Base-by-base conservation (phyloP, 2,113 vertebrate species). In the Vulpes ferrilata region DNA sequence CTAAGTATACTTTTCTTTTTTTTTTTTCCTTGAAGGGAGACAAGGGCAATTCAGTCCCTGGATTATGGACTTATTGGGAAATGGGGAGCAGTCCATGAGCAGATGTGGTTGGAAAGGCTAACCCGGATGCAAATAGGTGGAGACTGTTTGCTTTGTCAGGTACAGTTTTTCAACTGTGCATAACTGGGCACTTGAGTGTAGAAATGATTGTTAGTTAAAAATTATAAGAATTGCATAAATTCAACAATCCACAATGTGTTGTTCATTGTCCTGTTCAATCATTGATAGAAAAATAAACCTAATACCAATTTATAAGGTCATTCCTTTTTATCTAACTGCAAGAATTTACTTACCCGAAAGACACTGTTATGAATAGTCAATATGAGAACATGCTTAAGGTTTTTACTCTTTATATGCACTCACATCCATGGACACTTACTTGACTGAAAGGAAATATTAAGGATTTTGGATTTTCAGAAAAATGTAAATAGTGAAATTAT, bases 391-490 rank as follows among this genome's bases (percentile, higher is more conserved):
- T 86, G 30, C 30, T 67, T 71, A 74, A 73, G 22, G 35, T 20
- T 65, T 80, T 85, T 84, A 83, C 3, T 78, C 22, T 62, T 84
- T n/a, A 69, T n/a, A 69, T 79, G 23, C 51, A 71, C 48, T 93
- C 43, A 53, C 57, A 11, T 96, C 89, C 55, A 32, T 71, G 8
- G 76, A 48, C 11, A 35, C 60, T 87, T 91, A 43, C 38, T 83
- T 62, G 8, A 59, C 19, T 88, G 20, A 92, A 95, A 73, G 7
- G 7, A 51, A 84, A 53, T 69, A 15, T 25, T 25, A 67, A 84
- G 64, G 88, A 83, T 92, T 93, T 74, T 20, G 23, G 5, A 62
- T 88, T 25, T 69, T 87, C 32, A 94, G 62, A 35, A 92, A 89
- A 93, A 65, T 57, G 27, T 51, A 25, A 9, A 27, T 53, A 55